These are phyloP conservation scores for Aphrophora alni DNA, from an alignment of 2,888 invertebrate species.

Conservation along the genomic window DNA sequence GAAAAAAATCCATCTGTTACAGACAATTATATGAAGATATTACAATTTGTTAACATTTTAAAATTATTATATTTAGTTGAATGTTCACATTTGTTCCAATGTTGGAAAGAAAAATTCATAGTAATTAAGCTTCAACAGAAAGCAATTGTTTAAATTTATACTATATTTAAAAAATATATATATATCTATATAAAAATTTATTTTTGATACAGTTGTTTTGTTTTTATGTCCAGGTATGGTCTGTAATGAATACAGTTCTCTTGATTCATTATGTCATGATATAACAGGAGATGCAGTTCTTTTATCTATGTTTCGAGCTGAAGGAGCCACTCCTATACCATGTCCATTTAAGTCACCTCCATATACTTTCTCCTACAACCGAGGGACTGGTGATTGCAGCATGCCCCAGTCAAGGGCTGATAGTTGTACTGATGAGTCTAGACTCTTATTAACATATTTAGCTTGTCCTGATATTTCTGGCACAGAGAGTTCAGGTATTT, in stretches of 20 bases:
- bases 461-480: slow-evolving; percentile 80
- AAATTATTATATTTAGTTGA: too few species aligned
- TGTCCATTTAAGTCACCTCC: slow-evolving; percentile 82
- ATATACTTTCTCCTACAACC: slow-evolving; percentile 80
- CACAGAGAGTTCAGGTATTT: slow-evolving; percentile 77
- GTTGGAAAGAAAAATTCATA: too few species aligned
- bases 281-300: slow-evolving; percentile 76
- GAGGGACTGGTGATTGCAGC: slow-evolving; percentile 74
- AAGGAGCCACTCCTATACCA: slow-evolving; percentile 68
- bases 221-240: not conserved
- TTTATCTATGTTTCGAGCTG: slow-evolving; percentile 76
- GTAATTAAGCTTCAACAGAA: too few species aligned
- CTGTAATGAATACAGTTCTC: not conserved
- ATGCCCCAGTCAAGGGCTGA: slow-evolving; percentile 70
- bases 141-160: too few species aligned
- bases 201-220: too few species aligned
- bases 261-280: slow-evolving; percentile 69
- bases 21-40: too few species aligned
- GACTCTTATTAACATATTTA: slow-evolving; percentile 80
- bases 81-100: too few species aligned
- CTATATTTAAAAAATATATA: not conserved
- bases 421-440: slow-evolving; percentile 82
- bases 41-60: too few species aligned
- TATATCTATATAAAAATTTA: not conserved
- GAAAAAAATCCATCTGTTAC: too few species aligned